Conservation (phyloP, 2,113 vertebrate species). For the Sterrhoptilus dennistouni region DNA sequence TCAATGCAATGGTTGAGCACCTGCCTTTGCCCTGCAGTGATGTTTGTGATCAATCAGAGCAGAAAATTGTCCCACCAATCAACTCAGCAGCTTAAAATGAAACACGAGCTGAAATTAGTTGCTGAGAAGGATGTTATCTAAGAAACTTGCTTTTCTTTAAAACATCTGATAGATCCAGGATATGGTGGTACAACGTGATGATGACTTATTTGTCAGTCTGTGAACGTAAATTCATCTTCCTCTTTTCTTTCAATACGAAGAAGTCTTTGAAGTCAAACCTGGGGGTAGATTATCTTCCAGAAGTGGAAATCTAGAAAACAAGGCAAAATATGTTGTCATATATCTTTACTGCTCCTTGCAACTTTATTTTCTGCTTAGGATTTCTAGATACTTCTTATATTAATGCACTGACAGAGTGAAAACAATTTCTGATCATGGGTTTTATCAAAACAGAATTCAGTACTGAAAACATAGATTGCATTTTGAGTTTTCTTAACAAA, state of each 20-base stretch:
- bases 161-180: neutral
- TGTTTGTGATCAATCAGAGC: neutral
- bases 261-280: rapidly evolving
- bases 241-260: neutral
- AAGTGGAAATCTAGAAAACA: slow-evolving; percentile 21
- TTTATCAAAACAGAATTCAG: slow-evolving; percentile 20
- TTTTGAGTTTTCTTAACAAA: neutral
- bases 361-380: neutral
- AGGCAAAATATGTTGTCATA: neutral
- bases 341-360: neutral
- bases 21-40: neutral
- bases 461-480: neutral
- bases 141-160: slow-evolving; percentile 43
- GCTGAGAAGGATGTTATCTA: neutral
- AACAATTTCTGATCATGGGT: neutral
- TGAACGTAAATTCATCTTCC: neutral
- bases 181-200: neutral
- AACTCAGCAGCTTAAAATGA: neutral
- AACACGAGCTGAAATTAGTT: neutral
- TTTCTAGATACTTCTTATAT: neutral
- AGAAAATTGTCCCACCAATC: neutral
- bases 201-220: neutral
- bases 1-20: neutral
- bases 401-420: neutral
- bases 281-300: neutral